Conservation (phyloP, 2,888 invertebrate genomes). For the Pinctada fucata region DNA sequence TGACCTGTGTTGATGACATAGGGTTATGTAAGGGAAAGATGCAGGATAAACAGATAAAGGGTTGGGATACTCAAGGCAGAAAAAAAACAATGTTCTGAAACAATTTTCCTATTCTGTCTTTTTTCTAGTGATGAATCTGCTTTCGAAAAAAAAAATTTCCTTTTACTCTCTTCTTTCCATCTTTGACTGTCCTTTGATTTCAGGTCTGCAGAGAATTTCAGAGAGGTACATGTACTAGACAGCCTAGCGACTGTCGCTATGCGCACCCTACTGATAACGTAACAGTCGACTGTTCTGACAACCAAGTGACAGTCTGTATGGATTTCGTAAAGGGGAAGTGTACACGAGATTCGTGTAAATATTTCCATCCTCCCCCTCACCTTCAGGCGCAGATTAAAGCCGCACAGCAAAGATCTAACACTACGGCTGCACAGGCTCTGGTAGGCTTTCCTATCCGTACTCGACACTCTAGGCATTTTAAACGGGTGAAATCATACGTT, state of each 20-base stretch:
- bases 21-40: too few species aligned
- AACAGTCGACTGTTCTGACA: slow-evolving; percentile 94
- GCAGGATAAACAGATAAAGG: too few species aligned
- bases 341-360: slow-evolving; percentile 99
- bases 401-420: slow-evolving; percentile 82
- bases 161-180: slow-evolving; percentile 36
- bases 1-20: too few species aligned
- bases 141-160: background rate
- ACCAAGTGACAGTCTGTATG: slow-evolving; percentile 99
- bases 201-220: slow-evolving; percentile 95
- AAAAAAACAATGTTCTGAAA: too few species aligned
- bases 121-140: too few species aligned
- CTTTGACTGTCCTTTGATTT: slow-evolving; percentile 45
- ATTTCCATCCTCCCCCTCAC: slow-evolving; percentile 99
- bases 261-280: slow-evolving; percentile 97
- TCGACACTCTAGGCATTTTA: slow-evolving; percentile 8
- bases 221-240: slow-evolving; percentile 98
- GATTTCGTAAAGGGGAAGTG: slow-evolving; percentile 91
- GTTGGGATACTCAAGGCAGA: too few species aligned
- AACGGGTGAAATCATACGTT: background rate
- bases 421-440: slow-evolving; percentile 74
- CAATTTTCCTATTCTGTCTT: too few species aligned
- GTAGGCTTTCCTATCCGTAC: slow-evolving; percentile 66
- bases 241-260: slow-evolving; percentile 98
- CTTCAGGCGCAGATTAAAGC: slow-evolving; percentile 86